phyloP scores from a whole-genome alignment of 2,797 vertebrate species.

The Melanotaenia nigrans region DNA sequence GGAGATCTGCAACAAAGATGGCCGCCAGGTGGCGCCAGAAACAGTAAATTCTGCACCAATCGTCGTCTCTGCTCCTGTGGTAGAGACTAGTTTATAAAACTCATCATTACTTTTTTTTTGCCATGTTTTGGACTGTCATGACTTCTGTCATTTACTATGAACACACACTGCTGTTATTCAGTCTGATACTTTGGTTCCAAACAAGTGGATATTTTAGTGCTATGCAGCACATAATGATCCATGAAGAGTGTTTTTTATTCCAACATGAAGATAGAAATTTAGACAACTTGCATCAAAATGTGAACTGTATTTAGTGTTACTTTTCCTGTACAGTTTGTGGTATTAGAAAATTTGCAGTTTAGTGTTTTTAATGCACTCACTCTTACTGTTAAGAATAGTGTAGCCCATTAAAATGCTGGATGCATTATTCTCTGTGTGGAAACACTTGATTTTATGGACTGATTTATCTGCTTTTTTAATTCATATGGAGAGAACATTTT shows the following conservation, averaged over 20 bases:
- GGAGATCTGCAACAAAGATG: slow-evolving; percentile 84
- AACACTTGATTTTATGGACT: slow-evolving; percentile 56
- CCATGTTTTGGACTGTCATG: slow-evolving; percentile 20
- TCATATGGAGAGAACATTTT: slow-evolving; percentile 36
- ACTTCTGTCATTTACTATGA: slow-evolving; percentile 22
- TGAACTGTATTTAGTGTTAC: slow-evolving; percentile 70
- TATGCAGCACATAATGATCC: slow-evolving; percentile 49
- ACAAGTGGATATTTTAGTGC: slow-evolving; percentile 23
- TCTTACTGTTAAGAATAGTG: slow-evolving; percentile 42
- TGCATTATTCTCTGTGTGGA: slow-evolving; percentile 35
- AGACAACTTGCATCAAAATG: slow-evolving; percentile 54
- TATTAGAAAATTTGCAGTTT: slow-evolving; percentile 28
- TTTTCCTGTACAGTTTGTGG: slow-evolving; percentile 54
- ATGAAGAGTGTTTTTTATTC: slow-evolving; percentile 45
- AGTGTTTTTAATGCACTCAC: slow-evolving; percentile 41
- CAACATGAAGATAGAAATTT: slow-evolving; percentile 4
- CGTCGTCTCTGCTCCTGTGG: slow-evolving; percentile 60
- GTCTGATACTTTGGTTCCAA: slow-evolving; percentile 36
- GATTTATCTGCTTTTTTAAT: slow-evolving; percentile 48
- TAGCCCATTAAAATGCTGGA: slow-evolving; percentile 32
- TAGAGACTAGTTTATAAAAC: slow-evolving; percentile 81
- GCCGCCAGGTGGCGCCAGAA: slow-evolving; percentile 73
- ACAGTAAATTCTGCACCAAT: slow-evolving; percentile 53
- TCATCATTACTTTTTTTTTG: neutral
- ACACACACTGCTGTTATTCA: slow-evolving; percentile 39